phyloP scores from a whole-genome alignment of 1,140 invertebrate species.

The Asbolus verrucosus region DNA sequence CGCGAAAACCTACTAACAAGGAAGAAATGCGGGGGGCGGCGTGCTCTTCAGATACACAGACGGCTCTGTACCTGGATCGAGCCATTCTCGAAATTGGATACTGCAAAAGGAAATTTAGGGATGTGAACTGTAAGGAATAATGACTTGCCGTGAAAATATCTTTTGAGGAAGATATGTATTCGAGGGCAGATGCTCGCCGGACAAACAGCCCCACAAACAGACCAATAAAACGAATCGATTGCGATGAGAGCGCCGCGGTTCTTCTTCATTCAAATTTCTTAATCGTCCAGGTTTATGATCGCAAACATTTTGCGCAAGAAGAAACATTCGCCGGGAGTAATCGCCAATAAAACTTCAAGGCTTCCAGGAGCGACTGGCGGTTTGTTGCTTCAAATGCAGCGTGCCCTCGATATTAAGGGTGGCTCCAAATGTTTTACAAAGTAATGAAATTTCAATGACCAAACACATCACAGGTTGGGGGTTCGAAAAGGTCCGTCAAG shows the following conservation, averaged over 20 bases:
- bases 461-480: no score
- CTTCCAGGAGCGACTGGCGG: no score
- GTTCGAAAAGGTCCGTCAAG: no score
- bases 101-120: constrained; percentile 29
- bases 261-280: constrained; percentile 30
- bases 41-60: constrained; percentile 24
- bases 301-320: no score
- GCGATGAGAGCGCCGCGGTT: not conserved
- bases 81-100: constrained; percentile 34
- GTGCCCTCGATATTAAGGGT: no score
- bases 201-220: constrained; percentile 10
- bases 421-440: no score
- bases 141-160: constrained; percentile 28
- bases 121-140: constrained; percentile 23
- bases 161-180: constrained; percentile 20
- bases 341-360: no score
- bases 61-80: constrained; percentile 13
- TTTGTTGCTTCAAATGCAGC: no score
- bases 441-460: no score
- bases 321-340: no score
- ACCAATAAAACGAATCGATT: constrained; percentile 16
- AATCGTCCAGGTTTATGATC: not conserved
- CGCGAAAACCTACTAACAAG: constrained; percentile 19
- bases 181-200: constrained; percentile 14
- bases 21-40: constrained; percentile 5